A percentile compares a stretch with the other conserved stretches of the same genome.
phyloP scores from a whole-genome alignment of 2,113 vertebrate genomes.

The Corapipo altera region DNA sequence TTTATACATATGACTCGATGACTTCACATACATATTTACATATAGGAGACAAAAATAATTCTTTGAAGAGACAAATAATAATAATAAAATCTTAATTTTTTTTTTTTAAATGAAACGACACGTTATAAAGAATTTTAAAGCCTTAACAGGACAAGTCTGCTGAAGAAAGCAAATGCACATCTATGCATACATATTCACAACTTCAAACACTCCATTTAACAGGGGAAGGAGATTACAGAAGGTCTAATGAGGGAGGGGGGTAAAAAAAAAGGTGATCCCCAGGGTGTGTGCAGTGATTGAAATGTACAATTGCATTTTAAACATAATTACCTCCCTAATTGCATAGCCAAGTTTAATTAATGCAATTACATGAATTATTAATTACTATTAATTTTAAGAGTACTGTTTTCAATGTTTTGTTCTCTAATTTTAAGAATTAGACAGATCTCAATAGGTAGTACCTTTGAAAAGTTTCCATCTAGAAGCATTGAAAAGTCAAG shows the following conservation, averaged over 20 bases:
- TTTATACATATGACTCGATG: neutral
- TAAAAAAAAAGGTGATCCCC: neutral
- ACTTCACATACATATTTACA: neutral
- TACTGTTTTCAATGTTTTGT: slow-evolving; percentile 31
- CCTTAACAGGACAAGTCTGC: neutral
- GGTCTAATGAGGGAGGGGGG: neutral
- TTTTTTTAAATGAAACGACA: neutral
- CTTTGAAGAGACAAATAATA: neutral
- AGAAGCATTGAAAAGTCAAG: neutral
- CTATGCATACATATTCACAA: neutral
- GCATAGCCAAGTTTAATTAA: slow-evolving; percentile 58
- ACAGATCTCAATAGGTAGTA: slow-evolving; percentile 27
- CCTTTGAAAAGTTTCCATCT: slow-evolving; percentile 30
- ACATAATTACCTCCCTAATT: slow-evolving; percentile 68
- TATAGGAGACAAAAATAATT: neutral
- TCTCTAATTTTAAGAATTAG: slow-evolving; percentile 55
- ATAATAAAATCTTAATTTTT: neutral
- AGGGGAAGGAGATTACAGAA: neutral
- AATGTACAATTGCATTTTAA: slow-evolving; percentile 53
- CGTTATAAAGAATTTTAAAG: neutral
- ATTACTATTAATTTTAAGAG: slow-evolving; percentile 57
- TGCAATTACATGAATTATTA: slow-evolving; percentile 58
- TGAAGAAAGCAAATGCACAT: neutral
- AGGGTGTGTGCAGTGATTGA: slow-evolving; percentile 42
- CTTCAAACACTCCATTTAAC: neutral